A percentile compares a stretch with the other conserved stretches of the same genome.
phyloP scores from a whole-genome alignment of 2,113 vertebrate species.

The Tragelaphus scriptus region DNA sequence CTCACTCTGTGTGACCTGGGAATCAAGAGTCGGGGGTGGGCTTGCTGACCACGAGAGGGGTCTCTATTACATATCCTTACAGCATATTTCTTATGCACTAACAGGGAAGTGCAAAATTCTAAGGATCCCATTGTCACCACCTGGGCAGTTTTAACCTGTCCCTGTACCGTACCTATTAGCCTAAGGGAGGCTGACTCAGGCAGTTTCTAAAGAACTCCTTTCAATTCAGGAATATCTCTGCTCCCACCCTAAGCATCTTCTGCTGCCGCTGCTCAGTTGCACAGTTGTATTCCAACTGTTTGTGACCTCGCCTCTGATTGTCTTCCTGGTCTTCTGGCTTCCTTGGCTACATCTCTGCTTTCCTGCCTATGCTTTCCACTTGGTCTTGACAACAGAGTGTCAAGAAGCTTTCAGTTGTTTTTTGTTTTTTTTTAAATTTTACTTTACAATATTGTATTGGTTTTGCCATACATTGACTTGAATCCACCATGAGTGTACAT shows the following conservation, averaged over 20 bases:
- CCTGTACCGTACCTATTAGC: not conserved
- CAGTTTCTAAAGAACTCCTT: not conserved
- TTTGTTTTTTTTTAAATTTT: too few relatives aligned
- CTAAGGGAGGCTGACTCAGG: not conserved
- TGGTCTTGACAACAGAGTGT: not conserved
- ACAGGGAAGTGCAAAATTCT: not conserved
- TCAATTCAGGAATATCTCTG: not conserved
- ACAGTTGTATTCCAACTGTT: not conserved
- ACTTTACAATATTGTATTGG: too few relatives aligned
- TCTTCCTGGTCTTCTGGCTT: not conserved
- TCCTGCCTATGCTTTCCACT: not conserved
- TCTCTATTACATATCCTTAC: accelerated
- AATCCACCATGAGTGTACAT: too few relatives aligned
- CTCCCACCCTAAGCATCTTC: not conserved
- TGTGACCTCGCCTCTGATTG: not conserved
- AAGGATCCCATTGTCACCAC: not conserved
- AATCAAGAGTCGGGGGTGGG: not conserved
- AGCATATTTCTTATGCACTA: not conserved
- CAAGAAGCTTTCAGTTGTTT: not conserved
- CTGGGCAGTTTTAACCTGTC: not conserved
- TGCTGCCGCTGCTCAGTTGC: not conserved
- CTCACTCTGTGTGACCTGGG: not conserved
- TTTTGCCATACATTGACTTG: too few relatives aligned
- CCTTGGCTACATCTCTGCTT: not conserved
- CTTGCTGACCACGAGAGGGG: not conserved